Evolutionary conservation across 2,797 vertebrate species (phyloP).

Genomic region (Thripadectes ignobilis): DNA sequence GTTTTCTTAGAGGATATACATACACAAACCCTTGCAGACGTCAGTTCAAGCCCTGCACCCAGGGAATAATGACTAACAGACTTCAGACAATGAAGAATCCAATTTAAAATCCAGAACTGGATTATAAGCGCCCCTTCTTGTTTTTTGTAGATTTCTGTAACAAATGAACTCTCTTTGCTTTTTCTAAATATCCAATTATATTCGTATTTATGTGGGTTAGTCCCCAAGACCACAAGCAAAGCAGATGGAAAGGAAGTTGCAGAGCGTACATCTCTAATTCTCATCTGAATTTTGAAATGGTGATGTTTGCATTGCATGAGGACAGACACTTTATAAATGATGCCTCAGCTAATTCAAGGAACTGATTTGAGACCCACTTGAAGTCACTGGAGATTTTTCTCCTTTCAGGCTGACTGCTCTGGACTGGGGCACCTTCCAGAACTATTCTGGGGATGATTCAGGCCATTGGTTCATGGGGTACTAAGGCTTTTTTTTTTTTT

Average conservation of each 20-base stretch:
- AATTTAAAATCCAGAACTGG: slow-evolving; percentile 3
- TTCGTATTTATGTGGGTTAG: neutral
- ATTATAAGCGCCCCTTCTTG: neutral
- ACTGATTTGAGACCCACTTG: neutral
- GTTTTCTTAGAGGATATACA: slow-evolving; percentile 28
- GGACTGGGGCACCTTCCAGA: neutral
- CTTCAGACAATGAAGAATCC: slow-evolving; percentile 31
- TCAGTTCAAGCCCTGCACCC: slow-evolving; percentile 31
- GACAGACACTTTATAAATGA: neutral
- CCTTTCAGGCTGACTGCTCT: neutral
- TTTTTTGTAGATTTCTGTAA: neutral
- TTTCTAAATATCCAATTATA: slow-evolving; percentile 16
- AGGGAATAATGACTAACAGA: slow-evolving; percentile 48
- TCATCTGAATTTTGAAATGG: neutral
- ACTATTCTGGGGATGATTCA: slow-evolving; percentile 11
- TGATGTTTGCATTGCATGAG: neutral
- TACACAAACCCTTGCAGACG: neutral
- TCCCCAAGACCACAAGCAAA: slow-evolving; percentile 36
- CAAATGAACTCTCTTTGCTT: neutral
- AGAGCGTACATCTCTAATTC: neutral
- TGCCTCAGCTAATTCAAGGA: neutral
- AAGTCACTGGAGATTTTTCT: slow-evolving; percentile 2
- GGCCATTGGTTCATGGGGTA: neutral
- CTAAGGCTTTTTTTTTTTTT: neutral
- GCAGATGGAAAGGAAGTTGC: neutral